Evolutionary conservation across 1,140 invertebrate genomes (phyloP).

Genomic region (Ooceraea biroi): DNA sequence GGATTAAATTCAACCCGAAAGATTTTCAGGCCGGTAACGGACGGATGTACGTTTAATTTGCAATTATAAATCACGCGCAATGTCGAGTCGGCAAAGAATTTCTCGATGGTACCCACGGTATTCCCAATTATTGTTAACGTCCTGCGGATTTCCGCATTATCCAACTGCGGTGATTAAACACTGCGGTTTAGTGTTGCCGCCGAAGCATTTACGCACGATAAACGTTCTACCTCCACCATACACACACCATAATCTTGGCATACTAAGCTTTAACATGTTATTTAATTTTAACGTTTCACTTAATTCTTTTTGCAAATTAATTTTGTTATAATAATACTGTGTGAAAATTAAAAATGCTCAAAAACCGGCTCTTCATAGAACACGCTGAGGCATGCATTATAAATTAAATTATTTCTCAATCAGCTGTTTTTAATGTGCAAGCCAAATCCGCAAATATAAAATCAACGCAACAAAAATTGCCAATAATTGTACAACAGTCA

Average conservation of each 20-base stretch:
- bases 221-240: background rate
- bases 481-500: background rate
- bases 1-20: conserved; percentile 18
- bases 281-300: no score
- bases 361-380: no score
- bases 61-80: conserved; percentile 9
- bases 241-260: background rate
- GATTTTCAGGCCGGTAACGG: no score
- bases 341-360: no score
- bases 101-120: background rate
- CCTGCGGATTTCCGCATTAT: conserved; percentile 41
- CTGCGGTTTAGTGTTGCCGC: conserved; percentile 21
- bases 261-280: no score
- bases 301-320: no score
- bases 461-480: no score
- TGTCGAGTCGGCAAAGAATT: background rate
- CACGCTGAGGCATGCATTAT: no score
- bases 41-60: background rate
- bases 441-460: no score
- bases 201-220: conserved; percentile 13
- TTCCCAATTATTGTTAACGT: conserved; percentile 26
- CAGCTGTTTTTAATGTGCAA: no score
- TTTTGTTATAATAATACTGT: no score
- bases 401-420: no score
- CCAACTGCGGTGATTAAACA: conserved; percentile 21